Evolutionary conservation across 2,113 vertebrate genomes (phyloP), one percentile per base, ranked within the genome.

Genomic region (Panurus biarmicus): DNA sequence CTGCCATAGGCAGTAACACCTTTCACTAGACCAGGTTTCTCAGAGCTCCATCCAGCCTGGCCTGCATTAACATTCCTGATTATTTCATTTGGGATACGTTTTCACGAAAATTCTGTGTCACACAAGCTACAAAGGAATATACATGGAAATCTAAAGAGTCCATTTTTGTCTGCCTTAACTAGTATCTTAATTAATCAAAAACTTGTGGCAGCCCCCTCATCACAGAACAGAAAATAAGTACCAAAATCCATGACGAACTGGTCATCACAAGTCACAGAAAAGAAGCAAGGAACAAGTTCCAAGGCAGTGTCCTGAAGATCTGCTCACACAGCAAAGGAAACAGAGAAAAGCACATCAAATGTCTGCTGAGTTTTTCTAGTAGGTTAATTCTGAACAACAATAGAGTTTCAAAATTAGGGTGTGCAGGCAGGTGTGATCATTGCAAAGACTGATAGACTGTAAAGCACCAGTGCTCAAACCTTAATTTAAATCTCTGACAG

Each of bases 401-500:
- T 9, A 70, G 44, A 86, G 45, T 85, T 96, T 87, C 50, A 81
- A 75, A 95, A 73, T 45, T 10, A 70, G 56, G n/a, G 67, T 65
- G 73, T 50, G n/a, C 33, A 90, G 65, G 80, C 72, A 88, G 57
- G 69, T 51, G 48, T 64, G 66, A 90, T 88, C 87, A 83, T 87
- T 90, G 90, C 72, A 79, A 93, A 90, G 84, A 96, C 79, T 65
- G 85, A 91, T 79, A 78, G 90, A 69, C 56, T 90, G 22, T 38
- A 89, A 97, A 91, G 53, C 40, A 90, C 53, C 29, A 62, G 24
- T 24, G 40, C 61, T 80, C 84, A 87, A 92, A 77, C 61, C 64
- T 94, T 91, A 85, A 96, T 93, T 96, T 93, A 96, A 96, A 97
- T 96, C 94, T 92, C 85, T 76, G 40, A 67, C 86, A 82, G 87